Base-by-base conservation (phyloP, 2,113 vertebrate genomes). In the Oxyura jamaicensis region DNA sequence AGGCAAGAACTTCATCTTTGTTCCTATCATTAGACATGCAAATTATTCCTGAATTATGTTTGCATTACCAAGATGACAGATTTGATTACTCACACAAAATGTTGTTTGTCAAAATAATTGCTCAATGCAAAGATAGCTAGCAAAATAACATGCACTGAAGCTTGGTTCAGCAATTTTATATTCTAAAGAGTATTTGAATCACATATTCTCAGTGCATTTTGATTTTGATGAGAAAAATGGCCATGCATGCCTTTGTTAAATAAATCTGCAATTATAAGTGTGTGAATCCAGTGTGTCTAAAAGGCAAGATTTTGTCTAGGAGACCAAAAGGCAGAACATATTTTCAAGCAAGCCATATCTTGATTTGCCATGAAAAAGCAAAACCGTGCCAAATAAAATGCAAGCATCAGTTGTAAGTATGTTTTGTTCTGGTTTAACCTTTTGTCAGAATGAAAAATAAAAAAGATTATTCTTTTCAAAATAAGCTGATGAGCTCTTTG, bases 71-170 rank as follows among this genome's bases (percentile, higher is more conserved):
- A 88, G 86, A 48, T 92, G 93, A 95, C 94, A 96, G 86, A 94
- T 95, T 89, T 91, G 92, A 96, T 93, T 91, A 91, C 71, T 96
- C 89, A 86, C 86, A 92, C 8, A 13, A 76, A 79, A 74, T 91
- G 91, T 59, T 80, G 28, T 91, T 41, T 91, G 94, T 91, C 92
- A 95, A 91, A 95, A 93, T 92, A 95, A 90, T 72, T 93, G 74
- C 63, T 86, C 56, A 21, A 58, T 69, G 77, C 66, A 88, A 76
- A 50, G 86, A 84, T 71, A 95, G 79, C 68, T 90, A 84, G 69
- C 66, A 94, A 93, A 93, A 80, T 77, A 91, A 12, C 89, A 84
- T 96, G 92, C 94, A 90, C 50, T 59, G 74, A 90, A 46, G 79
- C 55, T 41, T 35, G 41, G 44, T 80, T 85, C 75, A 79, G 29